phyloP scores from a whole-genome alignment of 1,140 invertebrate genomes.

The Orchesella cincta region DNA sequence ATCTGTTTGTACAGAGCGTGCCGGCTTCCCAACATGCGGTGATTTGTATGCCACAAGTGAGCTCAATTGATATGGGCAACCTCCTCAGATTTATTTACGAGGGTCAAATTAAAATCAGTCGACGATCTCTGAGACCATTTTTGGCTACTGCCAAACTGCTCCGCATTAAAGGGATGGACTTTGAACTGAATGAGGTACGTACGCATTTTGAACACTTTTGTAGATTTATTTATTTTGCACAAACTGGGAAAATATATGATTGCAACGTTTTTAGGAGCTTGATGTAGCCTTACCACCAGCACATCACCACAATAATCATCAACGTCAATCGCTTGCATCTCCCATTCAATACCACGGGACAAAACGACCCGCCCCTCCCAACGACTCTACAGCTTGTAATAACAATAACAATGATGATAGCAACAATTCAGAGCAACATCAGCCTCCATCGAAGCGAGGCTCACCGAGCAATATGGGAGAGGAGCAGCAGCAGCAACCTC shows the following conservation, averaged over 20 bases:
- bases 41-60: slow-evolving; percentile 43
- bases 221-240: background rate
- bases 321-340: background rate
- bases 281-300: slow-evolving; percentile 2
- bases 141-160: slow-evolving; percentile 48
- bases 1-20: slow-evolving; percentile 2
- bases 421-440: background rate
- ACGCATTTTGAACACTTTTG: background rate
- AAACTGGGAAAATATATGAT: background rate
- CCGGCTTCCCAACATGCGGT: slow-evolving; percentile 17
- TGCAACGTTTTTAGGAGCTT: background rate
- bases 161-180: slow-evolving; percentile 51
- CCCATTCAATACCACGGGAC: background rate
- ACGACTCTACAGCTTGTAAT: background rate
- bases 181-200: slow-evolving; percentile 45
- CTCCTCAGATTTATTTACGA: slow-evolving; percentile 50
- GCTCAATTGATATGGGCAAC: slow-evolving; percentile 46
- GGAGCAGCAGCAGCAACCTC: background rate
- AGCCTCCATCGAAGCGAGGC: background rate
- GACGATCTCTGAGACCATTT: slow-evolving; percentile 48
- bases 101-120: slow-evolving; percentile 50
- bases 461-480: background rate
- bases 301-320: background rate
- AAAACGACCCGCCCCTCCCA: slow-evolving; percentile 8
- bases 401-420: background rate